phyloP scores from a whole-genome alignment of 2,888 invertebrate genomes.

The Drosophila pullipes region DNA sequence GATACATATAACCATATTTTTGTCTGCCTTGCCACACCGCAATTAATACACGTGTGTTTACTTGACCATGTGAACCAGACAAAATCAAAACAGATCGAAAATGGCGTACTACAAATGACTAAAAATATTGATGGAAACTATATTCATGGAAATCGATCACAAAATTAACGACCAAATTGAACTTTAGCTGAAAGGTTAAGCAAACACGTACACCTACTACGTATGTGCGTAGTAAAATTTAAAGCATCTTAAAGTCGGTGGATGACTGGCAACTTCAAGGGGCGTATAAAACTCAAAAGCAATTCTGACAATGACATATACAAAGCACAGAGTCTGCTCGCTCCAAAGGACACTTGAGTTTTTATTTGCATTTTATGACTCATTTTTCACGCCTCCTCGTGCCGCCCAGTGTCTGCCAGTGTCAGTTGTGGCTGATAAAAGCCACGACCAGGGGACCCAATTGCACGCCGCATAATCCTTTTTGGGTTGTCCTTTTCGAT shows the following conservation, averaged over 20 bases:
- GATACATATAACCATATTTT: slow-evolving; percentile 13
- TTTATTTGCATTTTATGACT: slow-evolving; percentile 81
- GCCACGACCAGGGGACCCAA: slow-evolving; percentile 56
- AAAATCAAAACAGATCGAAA: slow-evolving; percentile 43
- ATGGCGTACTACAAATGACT: slow-evolving; percentile 58
- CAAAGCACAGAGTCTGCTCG: slow-evolving; percentile 19
- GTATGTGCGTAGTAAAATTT: slow-evolving; percentile 7
- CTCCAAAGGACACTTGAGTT: slow-evolving; percentile 70
- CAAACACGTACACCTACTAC: slow-evolving; percentile 39
- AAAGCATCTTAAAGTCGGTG: slow-evolving; percentile 33
- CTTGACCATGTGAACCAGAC: slow-evolving; percentile 52
- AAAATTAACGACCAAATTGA: slow-evolving; percentile 64
- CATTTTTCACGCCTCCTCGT: slow-evolving; percentile 75
- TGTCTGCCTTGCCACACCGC: slow-evolving; percentile 28
- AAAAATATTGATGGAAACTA: slow-evolving; percentile 28
- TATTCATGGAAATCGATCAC: slow-evolving; percentile 37
- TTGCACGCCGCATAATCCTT: slow-evolving; percentile 75
- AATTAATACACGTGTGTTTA: slow-evolving; percentile 49
- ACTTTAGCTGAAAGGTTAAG: slow-evolving; percentile 70
- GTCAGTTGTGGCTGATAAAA: slow-evolving; percentile 76
- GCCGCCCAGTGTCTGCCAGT: slow-evolving; percentile 41
- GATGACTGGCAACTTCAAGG: slow-evolving; percentile 26
- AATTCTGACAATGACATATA: slow-evolving; percentile 57
- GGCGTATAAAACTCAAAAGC: slow-evolving; percentile 44
- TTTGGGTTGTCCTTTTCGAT: slow-evolving; percentile 70